Evolutionary conservation across 92 coral and sea anemone species (phyloP), one percentile per base, ranked within the genome.

Genomic region (Heteractis magnifica): DNA sequence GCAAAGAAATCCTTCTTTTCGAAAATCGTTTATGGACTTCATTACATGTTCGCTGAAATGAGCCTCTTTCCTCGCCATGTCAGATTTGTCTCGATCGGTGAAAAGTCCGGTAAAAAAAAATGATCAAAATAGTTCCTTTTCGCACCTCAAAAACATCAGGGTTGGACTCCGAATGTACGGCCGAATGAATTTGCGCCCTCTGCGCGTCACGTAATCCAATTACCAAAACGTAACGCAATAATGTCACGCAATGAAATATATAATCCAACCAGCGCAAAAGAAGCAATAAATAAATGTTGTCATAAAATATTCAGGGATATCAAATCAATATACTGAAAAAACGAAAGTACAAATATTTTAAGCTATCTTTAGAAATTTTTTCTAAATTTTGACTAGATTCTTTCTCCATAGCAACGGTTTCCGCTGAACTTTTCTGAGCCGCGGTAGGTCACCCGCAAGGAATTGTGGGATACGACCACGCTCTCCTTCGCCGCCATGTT

Each of bases 401-500:
- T 14, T 14, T 81, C 34, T 55, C 71, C 68, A 73, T 82, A 60
- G 74, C 8, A 76, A 75, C 76, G 65, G 75, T 73, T 10, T 50
- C 86, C 83, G 80, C 84, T 51, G 85, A 20, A 41, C 64, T 20
- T 65, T 16, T 62, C 50, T 51, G 70, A 18, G 91, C 85, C 56
- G 65, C 49, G 79, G 84, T 8, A 34, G 26, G 68, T 34, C 50
- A 58, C 75, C 56, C 52, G 77, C 13, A n/a, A 23, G 52, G 97
- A 84, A 89, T 68, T 83, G 71, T 88, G 97, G 97, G 90, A 89
- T 77, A 83, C 78, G 83, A 81, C 84, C 94, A 89, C 92, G 88
- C 91, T 76, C 88, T 77, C 70, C 73, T 26, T 70, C 77, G 95
- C 93, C 92, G 98, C 98, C 98, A 95, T 95, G 87, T 95, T 93